Conservation (phyloP, 2,888 invertebrate species). For the Aspidiotus destructor region DNA sequence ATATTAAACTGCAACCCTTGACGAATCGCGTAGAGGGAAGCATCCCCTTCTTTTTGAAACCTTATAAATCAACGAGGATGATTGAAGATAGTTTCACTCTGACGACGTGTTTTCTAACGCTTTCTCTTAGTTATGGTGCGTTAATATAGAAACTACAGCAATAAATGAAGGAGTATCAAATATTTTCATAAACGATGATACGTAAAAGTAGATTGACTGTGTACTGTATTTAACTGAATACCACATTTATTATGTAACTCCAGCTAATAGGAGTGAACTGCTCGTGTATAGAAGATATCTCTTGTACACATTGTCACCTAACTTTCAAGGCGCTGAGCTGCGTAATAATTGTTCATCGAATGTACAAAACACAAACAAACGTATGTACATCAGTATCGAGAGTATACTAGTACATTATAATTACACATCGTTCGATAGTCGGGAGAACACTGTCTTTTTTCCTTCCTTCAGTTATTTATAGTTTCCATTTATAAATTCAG, state of each 20-base stretch:
- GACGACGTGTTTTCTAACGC: background rate
- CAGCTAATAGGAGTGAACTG: no score
- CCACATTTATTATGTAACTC: no score
- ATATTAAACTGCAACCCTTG: constrained; percentile 32
- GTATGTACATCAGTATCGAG: constrained; percentile 9
- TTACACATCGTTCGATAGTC: constrained; percentile 22
- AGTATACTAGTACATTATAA: constrained; percentile 26
- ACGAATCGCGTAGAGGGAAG: constrained; percentile 18
- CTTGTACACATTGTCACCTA: background rate
- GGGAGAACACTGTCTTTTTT: constrained; percentile 28
- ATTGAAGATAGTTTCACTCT: constrained; percentile 22
- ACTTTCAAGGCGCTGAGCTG: background rate
- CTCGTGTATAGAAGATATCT: no score
- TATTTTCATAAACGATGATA: no score
- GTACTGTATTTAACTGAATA: no score
- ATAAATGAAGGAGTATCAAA: no score
- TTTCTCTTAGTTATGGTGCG: no score
- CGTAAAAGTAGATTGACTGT: no score
- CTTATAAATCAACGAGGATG: constrained; percentile 30
- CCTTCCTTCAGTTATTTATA: constrained; percentile 28
- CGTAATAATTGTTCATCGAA: background rate
- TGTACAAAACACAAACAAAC: background rate
- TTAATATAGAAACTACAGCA: no score
- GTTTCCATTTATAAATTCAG: constrained; percentile 30
- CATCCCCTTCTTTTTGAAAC: constrained; percentile 26